Percentiles rank a stretch among this genome's conserved stretches.
Evolutionary conservation across 2,888 invertebrate genomes (phyloP).

Genomic region (Nebria salina): DNA sequence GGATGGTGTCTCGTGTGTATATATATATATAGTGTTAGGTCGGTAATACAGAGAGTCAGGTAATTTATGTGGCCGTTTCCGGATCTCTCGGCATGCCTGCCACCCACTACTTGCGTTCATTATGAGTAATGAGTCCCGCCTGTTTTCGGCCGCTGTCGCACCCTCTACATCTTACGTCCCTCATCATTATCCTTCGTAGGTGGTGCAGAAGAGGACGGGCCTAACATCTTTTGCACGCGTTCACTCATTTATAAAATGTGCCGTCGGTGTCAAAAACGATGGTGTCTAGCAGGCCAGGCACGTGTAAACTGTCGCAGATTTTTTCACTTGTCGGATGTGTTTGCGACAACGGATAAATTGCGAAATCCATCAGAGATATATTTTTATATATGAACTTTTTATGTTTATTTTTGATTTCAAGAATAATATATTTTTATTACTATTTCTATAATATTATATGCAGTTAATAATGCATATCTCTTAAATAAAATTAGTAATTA

Average conservation of each 20-base stretch:
- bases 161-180: neutral
- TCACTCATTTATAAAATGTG: constrained; percentile 30
- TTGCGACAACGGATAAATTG: neutral
- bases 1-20: neutral
- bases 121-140: constrained; percentile 42
- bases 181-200: neutral
- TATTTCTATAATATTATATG: no score
- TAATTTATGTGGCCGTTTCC: constrained; percentile 43
- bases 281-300: constrained; percentile 10
- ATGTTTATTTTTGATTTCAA: neutral
- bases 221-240: constrained; percentile 22
- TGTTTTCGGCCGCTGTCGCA: constrained; percentile 21
- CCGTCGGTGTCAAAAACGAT: constrained; percentile 18
- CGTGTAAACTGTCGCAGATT: constrained; percentile 26
- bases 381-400: constrained; percentile 3
- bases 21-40: constrained; percentile 16
- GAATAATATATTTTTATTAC: no score
- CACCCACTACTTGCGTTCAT: constrained; percentile 40
- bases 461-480: no score
- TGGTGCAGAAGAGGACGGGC: no score
- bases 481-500: no score
- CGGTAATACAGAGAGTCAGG: constrained; percentile 29
- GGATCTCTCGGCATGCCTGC: constrained; percentile 30
- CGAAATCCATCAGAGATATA: neutral
- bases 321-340: constrained; percentile 19